Conservation (phyloP, 2,797 vertebrate genomes). For the Myiotriccus ornatus region DNA sequence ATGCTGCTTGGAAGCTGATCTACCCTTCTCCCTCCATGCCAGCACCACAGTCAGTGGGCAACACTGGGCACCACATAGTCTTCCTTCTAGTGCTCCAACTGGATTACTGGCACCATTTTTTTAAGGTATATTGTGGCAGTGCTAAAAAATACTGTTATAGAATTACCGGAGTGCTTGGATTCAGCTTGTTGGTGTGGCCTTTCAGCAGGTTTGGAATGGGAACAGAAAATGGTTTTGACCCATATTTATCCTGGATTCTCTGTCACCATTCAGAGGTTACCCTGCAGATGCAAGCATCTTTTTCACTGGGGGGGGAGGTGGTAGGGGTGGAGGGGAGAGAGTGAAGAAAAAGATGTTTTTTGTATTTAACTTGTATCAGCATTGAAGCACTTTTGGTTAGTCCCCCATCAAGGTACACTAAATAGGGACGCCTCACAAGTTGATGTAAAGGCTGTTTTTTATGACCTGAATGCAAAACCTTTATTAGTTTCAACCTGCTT, state of each 20-base stretch:
- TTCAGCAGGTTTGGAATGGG: neutral
- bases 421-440: neutral
- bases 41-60: neutral
- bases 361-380: neutral
- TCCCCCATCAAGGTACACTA: neutral
- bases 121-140: neutral
- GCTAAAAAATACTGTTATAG: neutral
- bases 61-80: neutral
- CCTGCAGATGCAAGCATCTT: neutral
- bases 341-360: neutral
- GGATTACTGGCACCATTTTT: neutral
- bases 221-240: neutral
- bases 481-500: conserved; percentile 58
- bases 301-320: neutral
- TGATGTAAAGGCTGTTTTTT: neutral
- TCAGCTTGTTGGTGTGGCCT: neutral
- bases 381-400: neutral
- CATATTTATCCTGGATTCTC: neutral
- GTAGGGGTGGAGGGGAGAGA: neutral
- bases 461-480: neutral
- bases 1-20: neutral
- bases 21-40: neutral
- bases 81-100: neutral
- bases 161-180: neutral
- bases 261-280: neutral